phyloP scores from a whole-genome alignment of 2,797 vertebrate species.

The Myotis pilosus region DNA sequence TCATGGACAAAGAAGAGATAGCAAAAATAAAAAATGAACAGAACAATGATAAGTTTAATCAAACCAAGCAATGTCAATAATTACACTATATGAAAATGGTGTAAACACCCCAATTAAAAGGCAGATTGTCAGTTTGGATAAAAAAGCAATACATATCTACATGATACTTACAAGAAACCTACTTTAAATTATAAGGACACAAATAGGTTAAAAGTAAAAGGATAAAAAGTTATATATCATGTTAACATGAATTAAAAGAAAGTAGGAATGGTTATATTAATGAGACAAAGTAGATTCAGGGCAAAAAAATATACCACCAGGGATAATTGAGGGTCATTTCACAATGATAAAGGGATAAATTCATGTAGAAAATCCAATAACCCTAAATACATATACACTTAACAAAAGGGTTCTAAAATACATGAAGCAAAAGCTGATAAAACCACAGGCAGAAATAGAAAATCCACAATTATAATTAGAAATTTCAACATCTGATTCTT shows the following conservation, averaged over 20 bases:
- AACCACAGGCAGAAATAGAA: background rate
- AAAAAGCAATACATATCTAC: background rate
- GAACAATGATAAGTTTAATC: background rate
- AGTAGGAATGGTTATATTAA: background rate
- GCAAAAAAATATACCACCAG: background rate
- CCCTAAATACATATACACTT: background rate
- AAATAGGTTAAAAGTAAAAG: background rate
- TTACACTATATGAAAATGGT: background rate
- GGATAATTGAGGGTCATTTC: background rate
- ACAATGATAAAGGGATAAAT: background rate
- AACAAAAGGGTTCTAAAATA: background rate
- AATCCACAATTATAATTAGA: conserved; percentile 1
- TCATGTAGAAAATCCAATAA: background rate
- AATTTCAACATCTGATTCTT: background rate
- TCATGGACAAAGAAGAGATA: background rate
- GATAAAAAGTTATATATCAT: background rate
- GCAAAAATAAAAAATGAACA: background rate
- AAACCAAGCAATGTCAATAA: background rate
- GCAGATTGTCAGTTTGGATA: background rate
- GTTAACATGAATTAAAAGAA: background rate
- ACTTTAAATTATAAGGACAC: background rate
- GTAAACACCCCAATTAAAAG: background rate
- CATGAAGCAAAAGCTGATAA: background rate
- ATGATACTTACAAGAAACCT: background rate
- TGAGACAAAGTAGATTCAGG: background rate